Base-by-base conservation (phyloP, 2,113 vertebrate genomes). In the Glaucomys volans region DNA sequence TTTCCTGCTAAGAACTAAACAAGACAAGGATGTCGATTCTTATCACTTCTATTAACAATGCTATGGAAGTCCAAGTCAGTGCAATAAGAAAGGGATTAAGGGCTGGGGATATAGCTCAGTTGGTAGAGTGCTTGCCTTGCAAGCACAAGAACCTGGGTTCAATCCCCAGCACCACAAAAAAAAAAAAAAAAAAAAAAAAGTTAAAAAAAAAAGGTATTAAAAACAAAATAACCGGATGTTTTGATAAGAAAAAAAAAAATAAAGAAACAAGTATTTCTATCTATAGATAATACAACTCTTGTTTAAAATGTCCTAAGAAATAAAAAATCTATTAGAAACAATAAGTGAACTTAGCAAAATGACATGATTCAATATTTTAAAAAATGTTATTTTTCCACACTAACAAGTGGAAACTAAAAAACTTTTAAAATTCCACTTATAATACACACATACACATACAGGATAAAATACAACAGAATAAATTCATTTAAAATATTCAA, bases 291-390 rank as follows among this genome's bases (percentile, higher is more conserved):
- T 35, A 86, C 1, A 47, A 91, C 42, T 83, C 35, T 12, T 72
- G 11, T 67, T 94, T 72, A 96, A 91, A 77, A 64, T 16, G 62
- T 50, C 42, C 40, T 76, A 81, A 84, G 62, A 77, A 83, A 94
- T 52, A 50, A 92, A 94, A 7, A 59, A 59, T 80, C 18, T 50
- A 54, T 80, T 9, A 91, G 67, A 71, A 92, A 79, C 47, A 80
- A 42, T 57, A 75, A 42, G 24, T 81, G 22, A 37, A 84, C 50
- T 87, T 59, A 82, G 14, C 12, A 81, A 74, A 95, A 69, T 83
- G n/a, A 62, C 28, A 52, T 37, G 69, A 88, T 37, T 91, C 9
- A 50, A 18, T 37, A 91, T 40, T 52, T 71, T 42, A 77, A 52
- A 79, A 69, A 81, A 42, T 14, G 40, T 54, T 81, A 59, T 28